Conservation (phyloP, 2,113 vertebrate genomes). For the Galemys pyrenaicus region DNA sequence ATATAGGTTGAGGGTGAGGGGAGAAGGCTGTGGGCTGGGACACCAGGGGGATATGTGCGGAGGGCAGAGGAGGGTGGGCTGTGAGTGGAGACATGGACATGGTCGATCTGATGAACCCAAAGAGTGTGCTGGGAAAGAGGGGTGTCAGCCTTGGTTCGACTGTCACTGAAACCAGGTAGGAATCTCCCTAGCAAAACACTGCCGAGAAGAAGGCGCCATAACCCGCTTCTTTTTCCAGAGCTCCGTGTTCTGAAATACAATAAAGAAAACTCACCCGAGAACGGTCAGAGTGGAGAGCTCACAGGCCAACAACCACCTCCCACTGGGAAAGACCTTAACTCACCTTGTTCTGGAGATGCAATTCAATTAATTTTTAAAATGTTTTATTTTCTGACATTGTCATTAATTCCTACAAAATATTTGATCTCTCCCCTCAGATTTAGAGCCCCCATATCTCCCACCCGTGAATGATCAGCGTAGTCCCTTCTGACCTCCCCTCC, state of each 20-base stretch:
- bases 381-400: too few species aligned
- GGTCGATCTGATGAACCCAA: not conserved
- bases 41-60: not conserved
- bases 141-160: not conserved
- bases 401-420: too few species aligned
- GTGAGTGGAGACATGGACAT: not conserved
- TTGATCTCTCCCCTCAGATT: too few species aligned
- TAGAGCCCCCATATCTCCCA: too few species aligned
- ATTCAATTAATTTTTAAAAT: too few species aligned
- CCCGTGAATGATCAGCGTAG: too few species aligned
- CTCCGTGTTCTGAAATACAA: not conserved
- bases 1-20: not conserved
- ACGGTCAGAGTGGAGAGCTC: not conserved
- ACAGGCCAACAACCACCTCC: not conserved
- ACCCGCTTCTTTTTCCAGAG: not conserved
- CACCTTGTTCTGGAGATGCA: too few species aligned
- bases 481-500: too few species aligned
- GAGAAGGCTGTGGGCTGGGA: not conserved
- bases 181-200: not conserved
- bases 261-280: not conserved
- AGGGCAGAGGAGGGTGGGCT: too few species aligned
- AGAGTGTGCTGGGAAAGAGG: not conserved
- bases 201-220: not conserved
- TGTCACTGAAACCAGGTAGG: not conserved
- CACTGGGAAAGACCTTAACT: not conserved